A percentile compares a stretch with the other conserved stretches of the same genome.
Evolutionary conservation across 2,113 vertebrate genomes (phyloP).

Genomic region (Anguilla japonica): DNA sequence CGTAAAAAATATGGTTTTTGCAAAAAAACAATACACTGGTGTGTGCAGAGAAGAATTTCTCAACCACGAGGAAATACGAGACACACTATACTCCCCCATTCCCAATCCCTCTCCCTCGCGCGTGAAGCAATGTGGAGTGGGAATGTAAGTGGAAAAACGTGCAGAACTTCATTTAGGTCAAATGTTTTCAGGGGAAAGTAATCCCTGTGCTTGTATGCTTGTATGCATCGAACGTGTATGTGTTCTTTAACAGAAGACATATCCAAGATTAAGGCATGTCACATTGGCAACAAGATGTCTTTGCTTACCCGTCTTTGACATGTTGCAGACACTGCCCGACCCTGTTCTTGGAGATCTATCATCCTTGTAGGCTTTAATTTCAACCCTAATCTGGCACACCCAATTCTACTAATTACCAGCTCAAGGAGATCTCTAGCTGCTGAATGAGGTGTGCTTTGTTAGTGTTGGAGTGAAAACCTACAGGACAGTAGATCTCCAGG

Average conservation of each 20-base stretch:
- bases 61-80: conserved; percentile 9
- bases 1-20: not conserved
- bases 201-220: not conserved
- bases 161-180: conserved; percentile 14
- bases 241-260: not conserved
- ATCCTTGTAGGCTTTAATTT: too few species aligned
- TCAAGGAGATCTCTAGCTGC: too few species aligned
- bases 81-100: not conserved
- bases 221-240: not conserved
- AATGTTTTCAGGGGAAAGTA: conserved; percentile 3
- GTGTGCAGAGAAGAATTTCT: conserved; percentile 8
- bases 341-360: too few species aligned
- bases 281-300: not conserved
- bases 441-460: too few species aligned
- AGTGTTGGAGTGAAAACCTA: too few species aligned
- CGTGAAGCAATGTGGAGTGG: not conserved
- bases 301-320: not conserved
- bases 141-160: not conserved
- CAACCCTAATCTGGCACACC: too few species aligned
- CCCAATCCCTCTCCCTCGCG: not conserved
- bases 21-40: conserved; percentile 13
- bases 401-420: too few species aligned
- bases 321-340: not conserved
- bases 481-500: too few species aligned
- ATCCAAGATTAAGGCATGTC: not conserved